phyloP scores from a whole-genome alignment of 2,888 invertebrate genomes.

The Gonocerus acuteangulatus region DNA sequence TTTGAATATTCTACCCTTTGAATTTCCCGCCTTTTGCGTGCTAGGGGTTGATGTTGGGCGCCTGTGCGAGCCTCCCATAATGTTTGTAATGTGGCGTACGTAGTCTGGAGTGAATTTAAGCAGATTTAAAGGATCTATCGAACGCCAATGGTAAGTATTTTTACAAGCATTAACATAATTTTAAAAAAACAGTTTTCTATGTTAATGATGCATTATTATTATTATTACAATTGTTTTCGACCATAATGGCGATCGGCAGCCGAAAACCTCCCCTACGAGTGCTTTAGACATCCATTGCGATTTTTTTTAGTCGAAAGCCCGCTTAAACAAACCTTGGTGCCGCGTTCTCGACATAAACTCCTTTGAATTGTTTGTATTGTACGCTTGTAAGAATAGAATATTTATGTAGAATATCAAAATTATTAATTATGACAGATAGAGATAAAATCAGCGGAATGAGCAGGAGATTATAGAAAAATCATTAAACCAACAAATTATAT shows the following conservation, averaged over 20 bases:
- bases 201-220: too few relatives aligned
- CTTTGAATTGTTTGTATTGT: too few relatives aligned
- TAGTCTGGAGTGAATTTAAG: background rate
- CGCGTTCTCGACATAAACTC: too few relatives aligned
- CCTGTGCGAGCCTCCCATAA: background rate
- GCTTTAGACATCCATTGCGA: background rate
- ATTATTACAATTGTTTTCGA: too few relatives aligned
- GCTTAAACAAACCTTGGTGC: too few relatives aligned
- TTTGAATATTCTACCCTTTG: background rate
- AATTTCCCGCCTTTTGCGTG: background rate
- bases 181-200: too few relatives aligned
- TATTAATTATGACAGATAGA: background rate
- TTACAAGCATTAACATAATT: too few relatives aligned
- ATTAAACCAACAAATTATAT: background rate
- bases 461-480: background rate
- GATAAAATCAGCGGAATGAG: background rate
- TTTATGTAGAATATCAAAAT: too few relatives aligned
- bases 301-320: too few relatives aligned
- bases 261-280: slow-evolving; percentile 7
- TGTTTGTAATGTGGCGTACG: background rate
- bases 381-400: too few relatives aligned
- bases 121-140: too few relatives aligned
- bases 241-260: background rate
- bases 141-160: too few relatives aligned
- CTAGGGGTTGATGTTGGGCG: background rate